These are phyloP conservation scores for Pygocentrus nattereri DNA, from an alignment of 2,797 vertebrate species.

Conservation along the genomic window DNA sequence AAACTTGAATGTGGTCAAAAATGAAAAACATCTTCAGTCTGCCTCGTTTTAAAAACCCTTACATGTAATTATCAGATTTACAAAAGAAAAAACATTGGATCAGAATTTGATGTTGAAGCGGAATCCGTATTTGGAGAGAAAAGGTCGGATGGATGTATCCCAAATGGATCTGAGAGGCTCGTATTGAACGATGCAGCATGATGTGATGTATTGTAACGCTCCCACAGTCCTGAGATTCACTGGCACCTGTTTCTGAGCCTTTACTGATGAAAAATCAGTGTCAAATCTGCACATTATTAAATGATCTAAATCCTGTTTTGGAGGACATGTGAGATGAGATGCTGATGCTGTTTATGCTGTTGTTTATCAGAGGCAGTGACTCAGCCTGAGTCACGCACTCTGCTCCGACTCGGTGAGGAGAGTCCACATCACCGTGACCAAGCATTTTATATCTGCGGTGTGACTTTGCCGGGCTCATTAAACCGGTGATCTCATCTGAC, in stretches of 20 bases:
- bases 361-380: constrained; percentile 11
- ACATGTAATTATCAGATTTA: too few species aligned
- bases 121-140: too few species aligned
- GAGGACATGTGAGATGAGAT: not conserved
- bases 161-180: too few species aligned
- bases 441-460: constrained; percentile 31
- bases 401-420: not conserved
- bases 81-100: too few species aligned
- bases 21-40: too few species aligned
- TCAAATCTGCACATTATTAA: not conserved
- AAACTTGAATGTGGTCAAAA: too few species aligned
- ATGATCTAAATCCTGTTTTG: not conserved
- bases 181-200: too few species aligned
- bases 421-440: constrained; percentile 50
- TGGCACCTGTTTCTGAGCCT: not conserved
- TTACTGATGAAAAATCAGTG: not conserved
- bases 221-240: not conserved
- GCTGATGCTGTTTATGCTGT: not conserved
- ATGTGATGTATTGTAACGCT: too few species aligned
- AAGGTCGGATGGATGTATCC: too few species aligned
- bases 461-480: constrained; percentile 37
- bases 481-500: constrained; percentile 53
- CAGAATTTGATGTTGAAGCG: too few species aligned
- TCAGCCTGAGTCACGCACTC: not conserved
- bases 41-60: too few species aligned